A percentile compares a stretch with the other conserved stretches of the same genome.
Evolutionary conservation across 1,140 invertebrate genomes (phyloP).

Genomic region (Maconellicoccus hirsutus): DNA sequence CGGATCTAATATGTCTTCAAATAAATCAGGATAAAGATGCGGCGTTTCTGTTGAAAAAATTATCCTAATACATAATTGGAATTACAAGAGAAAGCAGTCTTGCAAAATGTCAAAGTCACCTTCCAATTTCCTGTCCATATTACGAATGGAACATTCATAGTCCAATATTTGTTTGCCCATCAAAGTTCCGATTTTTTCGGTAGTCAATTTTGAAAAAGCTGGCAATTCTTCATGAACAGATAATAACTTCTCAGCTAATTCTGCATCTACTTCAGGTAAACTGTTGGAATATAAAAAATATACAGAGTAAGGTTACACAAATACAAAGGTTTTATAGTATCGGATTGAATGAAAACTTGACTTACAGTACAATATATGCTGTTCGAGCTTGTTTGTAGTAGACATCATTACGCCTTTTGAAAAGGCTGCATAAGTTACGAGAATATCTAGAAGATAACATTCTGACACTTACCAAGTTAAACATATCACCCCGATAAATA

Average conservation of each 20-base stretch:
- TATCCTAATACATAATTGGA: conserved; percentile 22
- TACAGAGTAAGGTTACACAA: neutral
- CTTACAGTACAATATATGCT: conserved; percentile 43
- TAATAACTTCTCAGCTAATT: conserved; percentile 57
- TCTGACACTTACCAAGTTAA: too few species aligned
- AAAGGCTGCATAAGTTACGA: neutral
- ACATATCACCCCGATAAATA: too few species aligned
- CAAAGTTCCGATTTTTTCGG: conserved; percentile 67
- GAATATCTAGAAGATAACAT: neutral
- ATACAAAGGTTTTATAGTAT: neutral
- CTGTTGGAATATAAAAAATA: conserved; percentile 43
- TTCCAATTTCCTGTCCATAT: conserved; percentile 23
- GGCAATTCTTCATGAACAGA: conserved; percentile 62
- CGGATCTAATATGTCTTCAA: conserved; percentile 60
- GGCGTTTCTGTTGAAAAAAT: conserved; percentile 30
- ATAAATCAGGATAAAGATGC: conserved; percentile 40
- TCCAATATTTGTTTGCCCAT: conserved; percentile 70
- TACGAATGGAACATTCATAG: conserved; percentile 46
- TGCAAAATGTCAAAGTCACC: conserved; percentile 24
- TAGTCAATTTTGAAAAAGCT: conserved; percentile 64
- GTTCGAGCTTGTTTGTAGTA: conserved; percentile 29
- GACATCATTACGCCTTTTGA: neutral
- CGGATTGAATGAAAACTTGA: conserved; percentile 28
- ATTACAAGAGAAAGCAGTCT: conserved; percentile 22
- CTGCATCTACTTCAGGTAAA: conserved; percentile 79